These are phyloP conservation scores for Notodonta dromedarius DNA, from an alignment of 2,888 invertebrate species.

Conservation along the genomic window DNA sequence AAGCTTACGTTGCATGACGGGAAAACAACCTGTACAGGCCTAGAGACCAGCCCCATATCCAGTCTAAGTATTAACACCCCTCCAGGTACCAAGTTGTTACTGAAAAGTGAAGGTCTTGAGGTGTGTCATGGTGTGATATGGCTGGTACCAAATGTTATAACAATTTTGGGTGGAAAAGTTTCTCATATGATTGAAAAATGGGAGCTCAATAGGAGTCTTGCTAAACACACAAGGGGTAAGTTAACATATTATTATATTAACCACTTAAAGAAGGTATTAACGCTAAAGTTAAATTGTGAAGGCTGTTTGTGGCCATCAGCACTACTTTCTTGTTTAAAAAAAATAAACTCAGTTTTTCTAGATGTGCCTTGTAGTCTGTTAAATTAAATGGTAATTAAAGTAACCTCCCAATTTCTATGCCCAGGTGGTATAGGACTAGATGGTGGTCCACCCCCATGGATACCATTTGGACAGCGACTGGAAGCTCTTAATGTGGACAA, in stretches of 20 bases:
- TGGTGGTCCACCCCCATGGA: conserved; percentile 95
- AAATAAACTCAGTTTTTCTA: too few relatives aligned
- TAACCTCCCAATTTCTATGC: neutral
- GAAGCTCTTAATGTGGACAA: conserved; percentile 85
- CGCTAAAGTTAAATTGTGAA: too few relatives aligned
- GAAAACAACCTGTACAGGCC: conserved; percentile 88
- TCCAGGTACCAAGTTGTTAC: conserved; percentile 93
- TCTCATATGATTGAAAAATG: conserved; percentile 93
- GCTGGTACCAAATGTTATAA: conserved; percentile 87
- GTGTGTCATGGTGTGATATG: conserved; percentile 90
- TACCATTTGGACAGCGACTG: conserved; percentile 93
- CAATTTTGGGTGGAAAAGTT: conserved; percentile 93
- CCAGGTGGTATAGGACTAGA: conserved; percentile 85
- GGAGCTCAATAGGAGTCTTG: conserved; percentile 88
- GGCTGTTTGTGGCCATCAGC: too few relatives aligned
- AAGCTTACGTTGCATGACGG: conserved; percentile 95
- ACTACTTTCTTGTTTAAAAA: too few relatives aligned
- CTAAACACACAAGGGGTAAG: conserved; percentile 85
- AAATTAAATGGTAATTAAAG: neutral
- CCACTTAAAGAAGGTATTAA: neutral
- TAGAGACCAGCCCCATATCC: conserved; percentile 90
- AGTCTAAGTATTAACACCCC: conserved; percentile 91
- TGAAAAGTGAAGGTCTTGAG: conserved; percentile 73
- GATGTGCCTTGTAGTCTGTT: too few relatives aligned
- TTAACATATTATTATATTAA: conserved; percentile 30